Base-by-base conservation (phyloP, 2,797 vertebrate genomes). In the Champsocephalus gunnari region DNA sequence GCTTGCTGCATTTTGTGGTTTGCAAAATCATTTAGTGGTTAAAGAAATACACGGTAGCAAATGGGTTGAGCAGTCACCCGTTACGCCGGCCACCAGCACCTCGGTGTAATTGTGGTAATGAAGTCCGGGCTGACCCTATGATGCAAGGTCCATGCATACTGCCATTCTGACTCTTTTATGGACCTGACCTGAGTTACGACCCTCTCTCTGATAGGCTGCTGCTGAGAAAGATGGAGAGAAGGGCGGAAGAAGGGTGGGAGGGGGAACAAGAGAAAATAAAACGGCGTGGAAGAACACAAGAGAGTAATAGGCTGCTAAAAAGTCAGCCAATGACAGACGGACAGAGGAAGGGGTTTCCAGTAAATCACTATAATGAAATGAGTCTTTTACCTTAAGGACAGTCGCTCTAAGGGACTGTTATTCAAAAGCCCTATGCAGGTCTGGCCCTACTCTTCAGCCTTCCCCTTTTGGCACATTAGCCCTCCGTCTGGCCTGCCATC, bases 361-460 rank as follows among this genome's bases (percentile, higher is more conserved):
- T 93, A 92, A 93, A 93, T 93, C 89, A 89, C 82, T 87, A 69
- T 88, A 91, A 93, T 91, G 87, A 92, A 93, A 91, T 87, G 77
- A 89, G 87, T 87, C 61, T 82, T 88, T 88, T 89, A 83, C 79
- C 77, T 88, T 87, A 75, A 88, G 84, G 86, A 86, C 56, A 73
- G 63, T 58, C 73, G 80, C 77, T 79, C 82, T 73, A 51, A 58
- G 72, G 67, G 62, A 66, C 67, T 64, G 68, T 69, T 84, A 79
- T 54, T 83, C 57, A 82, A 59, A 51, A 76, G 74, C 58, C 65
- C 47, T 43, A 61, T 57, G 51, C 64, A 48, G 54, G 73, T 65
- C 69, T 48, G 24, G 58, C 59, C 69, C 28, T 76, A 69, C 74
- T 82, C 75, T 84, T 77, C 71, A 84, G 74, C 71, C 75, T 79